These are phyloP conservation scores for Cyclophora punctaria DNA, from an alignment of 2,888 invertebrate species.

Conservation along the genomic window DNA sequence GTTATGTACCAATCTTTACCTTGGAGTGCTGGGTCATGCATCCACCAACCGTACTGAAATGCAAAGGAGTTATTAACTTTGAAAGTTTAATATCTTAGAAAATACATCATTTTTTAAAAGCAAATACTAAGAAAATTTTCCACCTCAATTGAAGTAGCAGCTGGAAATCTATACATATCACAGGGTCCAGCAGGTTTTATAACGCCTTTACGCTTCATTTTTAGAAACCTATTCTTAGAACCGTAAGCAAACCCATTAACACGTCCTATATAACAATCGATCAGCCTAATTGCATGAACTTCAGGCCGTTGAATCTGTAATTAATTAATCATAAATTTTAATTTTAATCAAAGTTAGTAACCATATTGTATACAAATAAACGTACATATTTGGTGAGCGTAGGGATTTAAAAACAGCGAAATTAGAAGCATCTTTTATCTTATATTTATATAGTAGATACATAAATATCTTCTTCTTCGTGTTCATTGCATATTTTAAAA, in stretches of 20 bases:
- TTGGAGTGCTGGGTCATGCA: constrained; percentile 49
- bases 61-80: too few species aligned
- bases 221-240: constrained; percentile 56
- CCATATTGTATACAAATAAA: too few species aligned
- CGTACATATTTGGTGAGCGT: too few species aligned
- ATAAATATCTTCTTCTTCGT: too few species aligned
- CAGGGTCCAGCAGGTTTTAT: constrained; percentile 70
- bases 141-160: constrained; percentile 59
- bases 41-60: constrained; percentile 67
- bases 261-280: constrained; percentile 67
- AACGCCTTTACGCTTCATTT: constrained; percentile 69
- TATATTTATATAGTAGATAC: too few species aligned
- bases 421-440: too few species aligned
- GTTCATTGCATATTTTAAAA: too few species aligned
- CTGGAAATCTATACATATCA: constrained; percentile 66
- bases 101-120: background rate
- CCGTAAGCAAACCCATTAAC: constrained; percentile 74
- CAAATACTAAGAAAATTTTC: background rate
- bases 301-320: constrained; percentile 43
- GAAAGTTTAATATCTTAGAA: too few species aligned
- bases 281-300: constrained; percentile 46
- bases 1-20: constrained; percentile 57
- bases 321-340: too few species aligned
- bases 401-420: too few species aligned
- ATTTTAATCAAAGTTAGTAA: too few species aligned